These are phyloP conservation scores for Microctenopoma lineatum DNA, from an alignment of 2,797 vertebrate species.

Conservation along the genomic window DNA sequence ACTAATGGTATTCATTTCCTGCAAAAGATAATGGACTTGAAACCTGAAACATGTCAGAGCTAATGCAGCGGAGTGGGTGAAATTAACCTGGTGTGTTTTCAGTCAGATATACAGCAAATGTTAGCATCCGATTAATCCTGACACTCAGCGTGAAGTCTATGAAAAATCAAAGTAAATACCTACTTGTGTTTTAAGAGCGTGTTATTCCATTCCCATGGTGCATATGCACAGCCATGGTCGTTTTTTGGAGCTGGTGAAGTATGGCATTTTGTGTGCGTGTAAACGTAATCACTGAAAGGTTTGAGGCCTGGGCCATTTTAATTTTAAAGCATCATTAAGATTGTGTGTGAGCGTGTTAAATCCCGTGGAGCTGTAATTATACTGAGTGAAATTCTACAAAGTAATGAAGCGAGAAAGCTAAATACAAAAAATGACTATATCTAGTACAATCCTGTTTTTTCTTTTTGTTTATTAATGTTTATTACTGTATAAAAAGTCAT, in stretches of 20 bases:
- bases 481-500: conserved; percentile 10
- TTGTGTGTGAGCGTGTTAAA: not conserved
- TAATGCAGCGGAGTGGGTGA: not conserved
- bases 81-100: not conserved
- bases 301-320: not conserved
- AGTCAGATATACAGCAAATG: not conserved
- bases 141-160: too few species aligned
- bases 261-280: not conserved
- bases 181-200: not conserved
- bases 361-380: conserved; percentile 5
- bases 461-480: not conserved
- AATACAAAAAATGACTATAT: not conserved
- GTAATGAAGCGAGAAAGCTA: not conserved
- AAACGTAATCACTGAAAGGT: not conserved
- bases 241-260: not conserved
- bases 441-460: not conserved
- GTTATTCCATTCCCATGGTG: not conserved
- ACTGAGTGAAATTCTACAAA: conserved; percentile 12
- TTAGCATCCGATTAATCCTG: not conserved
- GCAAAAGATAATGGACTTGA: not conserved
- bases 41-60: not conserved
- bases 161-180: not conserved
- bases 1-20: conserved; percentile 5
- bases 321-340: not conserved
- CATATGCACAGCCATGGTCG: not conserved